These are phyloP conservation scores for Griposia aprilina DNA, from an alignment of 2,888 invertebrate genomes.

Conservation along the genomic window DNA sequence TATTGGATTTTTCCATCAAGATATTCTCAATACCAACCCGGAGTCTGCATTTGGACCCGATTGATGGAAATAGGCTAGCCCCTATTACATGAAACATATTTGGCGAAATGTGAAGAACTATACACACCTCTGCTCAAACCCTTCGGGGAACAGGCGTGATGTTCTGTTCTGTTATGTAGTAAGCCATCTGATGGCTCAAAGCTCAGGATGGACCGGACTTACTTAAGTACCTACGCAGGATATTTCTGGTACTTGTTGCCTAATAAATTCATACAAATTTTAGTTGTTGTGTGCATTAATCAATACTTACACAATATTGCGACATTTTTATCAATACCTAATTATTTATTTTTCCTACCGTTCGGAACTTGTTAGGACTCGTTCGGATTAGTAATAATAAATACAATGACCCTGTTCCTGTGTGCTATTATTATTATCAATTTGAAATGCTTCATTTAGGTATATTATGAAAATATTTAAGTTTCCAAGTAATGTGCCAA, in stretches of 20 bases:
- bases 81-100: too few species aligned
- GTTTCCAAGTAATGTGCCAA: neutral
- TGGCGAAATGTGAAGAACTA: too few species aligned
- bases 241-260: constrained; percentile 2
- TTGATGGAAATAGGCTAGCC: too few species aligned
- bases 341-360: constrained; percentile 7
- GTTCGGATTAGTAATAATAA: constrained; percentile 5
- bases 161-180: too few species aligned
- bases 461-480: neutral
- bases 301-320: constrained; percentile 42
- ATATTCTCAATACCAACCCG: too few species aligned
- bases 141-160: too few species aligned
- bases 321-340: constrained; percentile 28
- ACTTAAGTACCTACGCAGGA: neutral
- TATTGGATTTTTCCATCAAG: too few species aligned
- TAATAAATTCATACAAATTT: neutral
- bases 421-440: neutral
- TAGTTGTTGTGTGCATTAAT: neutral
- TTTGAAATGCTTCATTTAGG: neutral
- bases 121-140: too few species aligned
- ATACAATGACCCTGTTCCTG: neutral
- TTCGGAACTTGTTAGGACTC: constrained; percentile 25
- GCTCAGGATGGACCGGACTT: neutral
- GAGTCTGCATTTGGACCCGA: too few species aligned
- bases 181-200: neutral